Percentiles rank a stretch among this genome's conserved stretches.
These are phyloP conservation scores for Dasyornis broadbenti DNA, from an alignment of 2,113 vertebrate species.

Conservation along the genomic window DNA sequence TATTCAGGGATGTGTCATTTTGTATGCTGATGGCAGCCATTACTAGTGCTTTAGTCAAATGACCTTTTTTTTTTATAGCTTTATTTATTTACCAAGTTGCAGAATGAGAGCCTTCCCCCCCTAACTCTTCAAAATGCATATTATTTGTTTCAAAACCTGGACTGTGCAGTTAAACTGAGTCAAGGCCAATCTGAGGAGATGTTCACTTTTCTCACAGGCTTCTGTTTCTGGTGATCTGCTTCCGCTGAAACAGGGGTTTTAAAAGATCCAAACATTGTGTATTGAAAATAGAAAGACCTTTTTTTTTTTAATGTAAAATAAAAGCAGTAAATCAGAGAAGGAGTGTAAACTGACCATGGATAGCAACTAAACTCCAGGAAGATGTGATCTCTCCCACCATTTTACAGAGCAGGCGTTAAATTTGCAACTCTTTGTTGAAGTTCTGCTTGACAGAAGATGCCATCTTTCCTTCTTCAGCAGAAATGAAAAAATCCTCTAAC, in stretches of 20 bases:
- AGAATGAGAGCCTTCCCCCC: neutral
- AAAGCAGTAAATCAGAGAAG: neutral
- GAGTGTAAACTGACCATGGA: neutral
- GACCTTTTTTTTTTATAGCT: neutral
- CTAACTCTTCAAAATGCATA: neutral
- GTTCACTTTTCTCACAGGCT: neutral
- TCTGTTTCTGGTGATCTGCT: neutral
- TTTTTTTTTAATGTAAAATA: neutral
- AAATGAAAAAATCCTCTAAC: neutral
- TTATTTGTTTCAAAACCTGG: neutral
- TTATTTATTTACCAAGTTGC: slow-evolving; percentile 51
- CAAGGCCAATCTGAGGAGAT: slow-evolving; percentile 33
- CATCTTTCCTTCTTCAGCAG: neutral
- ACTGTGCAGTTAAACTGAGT: slow-evolving; percentile 24
- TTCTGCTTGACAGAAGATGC: neutral
- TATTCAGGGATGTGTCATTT: slow-evolving; percentile 68
- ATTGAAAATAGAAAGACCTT: neutral
- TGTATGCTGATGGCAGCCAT: slow-evolving; percentile 62
- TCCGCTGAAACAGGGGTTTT: neutral
- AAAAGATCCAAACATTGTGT: neutral
- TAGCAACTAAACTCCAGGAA: neutral
- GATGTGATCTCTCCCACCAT: neutral
- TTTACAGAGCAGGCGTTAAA: neutral
- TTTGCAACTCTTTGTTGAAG: neutral
- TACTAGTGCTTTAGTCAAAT: slow-evolving; percentile 54